Base-by-base conservation (phyloP, 2,113 vertebrate species). In the Hipposideros armiger region DNA sequence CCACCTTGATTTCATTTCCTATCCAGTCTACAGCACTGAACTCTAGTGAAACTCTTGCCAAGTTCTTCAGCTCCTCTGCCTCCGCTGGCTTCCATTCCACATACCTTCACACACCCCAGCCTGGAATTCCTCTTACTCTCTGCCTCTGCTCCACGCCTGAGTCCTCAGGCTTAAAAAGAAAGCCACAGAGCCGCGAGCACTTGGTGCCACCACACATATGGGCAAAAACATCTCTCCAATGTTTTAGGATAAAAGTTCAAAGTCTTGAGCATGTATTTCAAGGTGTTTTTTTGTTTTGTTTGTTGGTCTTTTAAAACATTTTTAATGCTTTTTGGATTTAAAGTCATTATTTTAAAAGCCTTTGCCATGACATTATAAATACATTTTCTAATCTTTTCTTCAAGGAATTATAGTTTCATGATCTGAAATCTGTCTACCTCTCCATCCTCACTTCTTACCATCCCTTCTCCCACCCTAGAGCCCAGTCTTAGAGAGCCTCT, bases 31-130 rank as follows among this genome's bases (percentile, higher is more conserved):
- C 42, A 60, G 17, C 3, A 4, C 17, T 7, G n/a, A 45, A 15
- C 36, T 58, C 50, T 1, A 30, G 32, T 0, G 15, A n/a, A 0
- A 28, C 1, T 15, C 11, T 32, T n/a, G 60, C 30, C 9, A 70
- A 67, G 58, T 2, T 62, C 28, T 88, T 60, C 26, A 45, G 20
- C 2, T n/a, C n/a, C 19, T 70, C 42, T 16, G 5, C 45, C 45
- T 47, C 91, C 58, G 16, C 7, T 30, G 9, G 15, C n/a, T 83
- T 24, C 24, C 19, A 6, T 81, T 45, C 47, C n/a, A 4, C 17
- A 42, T 42, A 69, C 5, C 8, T 11, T 9, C 42, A 72, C 36
- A 19, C 76, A 60, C 19, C 36, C 22, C 45, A 72, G 30, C 42
- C 66, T 95, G 36, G 36, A 22, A 8, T 30, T 28, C 28, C 40